Conservation (phyloP, 2,888 invertebrate species). For the Eupeodes latifasciatus region DNA sequence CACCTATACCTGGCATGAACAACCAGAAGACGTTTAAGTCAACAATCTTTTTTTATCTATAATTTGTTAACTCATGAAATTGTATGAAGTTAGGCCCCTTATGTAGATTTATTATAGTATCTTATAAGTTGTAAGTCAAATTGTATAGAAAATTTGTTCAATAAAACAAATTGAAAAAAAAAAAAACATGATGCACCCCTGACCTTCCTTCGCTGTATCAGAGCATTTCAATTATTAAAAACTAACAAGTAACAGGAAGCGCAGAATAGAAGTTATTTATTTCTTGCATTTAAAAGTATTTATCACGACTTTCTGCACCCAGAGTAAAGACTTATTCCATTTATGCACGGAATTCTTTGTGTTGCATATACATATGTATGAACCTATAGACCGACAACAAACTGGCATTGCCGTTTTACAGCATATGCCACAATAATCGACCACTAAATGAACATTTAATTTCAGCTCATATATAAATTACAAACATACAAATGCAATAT, state of each 20-base stretch:
- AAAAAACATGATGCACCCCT: neutral
- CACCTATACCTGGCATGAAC: no score
- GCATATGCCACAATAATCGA: slow-evolving; percentile 72
- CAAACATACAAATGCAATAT: neutral
- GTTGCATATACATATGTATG: neutral
- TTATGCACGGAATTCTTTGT: slow-evolving; percentile 53
- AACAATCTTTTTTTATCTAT: no score
- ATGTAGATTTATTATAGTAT: no score
- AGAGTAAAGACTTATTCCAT: slow-evolving; percentile 49
- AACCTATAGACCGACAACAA: neutral
- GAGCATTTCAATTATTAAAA: slow-evolving; percentile 72
- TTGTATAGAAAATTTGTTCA: no score
- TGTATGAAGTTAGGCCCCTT: no score
- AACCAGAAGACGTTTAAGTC: no score
- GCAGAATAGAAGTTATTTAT: slow-evolving; percentile 53
- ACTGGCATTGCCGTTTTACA: slow-evolving; percentile 27
- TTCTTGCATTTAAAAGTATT: slow-evolving; percentile 53
- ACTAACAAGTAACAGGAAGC: slow-evolving; percentile 55
- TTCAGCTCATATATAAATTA: neutral
- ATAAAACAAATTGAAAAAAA: neutral
- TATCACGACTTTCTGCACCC: slow-evolving; percentile 56
- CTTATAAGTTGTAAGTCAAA: no score
- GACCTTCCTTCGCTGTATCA: slow-evolving; percentile 55
- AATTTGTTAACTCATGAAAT: no score
- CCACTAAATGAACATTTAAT: slow-evolving; percentile 63